Evolutionary conservation across 30 jellyfish, hydroid and myxozoan genomes (phyloP).

Genomic region (Catostylus mosaicus): DNA sequence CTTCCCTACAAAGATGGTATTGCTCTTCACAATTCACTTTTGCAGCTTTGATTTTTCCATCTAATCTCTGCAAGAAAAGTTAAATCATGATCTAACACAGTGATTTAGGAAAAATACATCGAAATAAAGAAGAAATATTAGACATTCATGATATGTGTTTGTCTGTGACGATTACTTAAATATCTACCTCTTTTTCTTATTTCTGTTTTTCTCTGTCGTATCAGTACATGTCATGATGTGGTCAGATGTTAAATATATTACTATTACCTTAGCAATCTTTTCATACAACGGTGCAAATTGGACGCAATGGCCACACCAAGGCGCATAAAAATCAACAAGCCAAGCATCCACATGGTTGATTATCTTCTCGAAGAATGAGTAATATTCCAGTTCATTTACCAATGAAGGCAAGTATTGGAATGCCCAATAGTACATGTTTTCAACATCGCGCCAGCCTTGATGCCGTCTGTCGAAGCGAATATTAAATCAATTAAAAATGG

Average conservation of each 20-base stretch:
- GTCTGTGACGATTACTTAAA: no score
- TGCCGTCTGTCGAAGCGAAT: conserved; percentile 70
- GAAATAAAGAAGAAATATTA: no score
- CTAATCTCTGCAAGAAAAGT: conserved; percentile 54
- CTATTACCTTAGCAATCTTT: conserved; percentile 76
- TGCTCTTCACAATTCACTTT: conserved; percentile 90
- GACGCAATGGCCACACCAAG: conserved; percentile 97
- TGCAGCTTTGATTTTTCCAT: conserved; percentile 69
- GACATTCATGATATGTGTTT: no score
- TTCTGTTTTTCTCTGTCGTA: no score
- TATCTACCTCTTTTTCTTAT: no score
- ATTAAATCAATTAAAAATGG: no score
- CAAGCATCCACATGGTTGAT: conserved; percentile 83
- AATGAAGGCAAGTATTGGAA: conserved; percentile 83
- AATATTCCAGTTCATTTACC: conserved; percentile 76
- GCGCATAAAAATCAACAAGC: conserved; percentile 94
- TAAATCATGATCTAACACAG: no score
- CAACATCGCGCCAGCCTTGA: conserved; percentile 95
- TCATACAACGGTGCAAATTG: conserved; percentile 90
- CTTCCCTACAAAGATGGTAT: conserved; percentile 82
- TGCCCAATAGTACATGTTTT: conserved; percentile 87
- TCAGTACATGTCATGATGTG: no score
- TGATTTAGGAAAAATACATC: no score
- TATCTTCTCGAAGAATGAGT: conserved; percentile 73
- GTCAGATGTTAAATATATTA: not conserved